Evolutionary conservation across 2,113 vertebrate species (phyloP).

Genomic region (Callaeas wilsoni): DNA sequence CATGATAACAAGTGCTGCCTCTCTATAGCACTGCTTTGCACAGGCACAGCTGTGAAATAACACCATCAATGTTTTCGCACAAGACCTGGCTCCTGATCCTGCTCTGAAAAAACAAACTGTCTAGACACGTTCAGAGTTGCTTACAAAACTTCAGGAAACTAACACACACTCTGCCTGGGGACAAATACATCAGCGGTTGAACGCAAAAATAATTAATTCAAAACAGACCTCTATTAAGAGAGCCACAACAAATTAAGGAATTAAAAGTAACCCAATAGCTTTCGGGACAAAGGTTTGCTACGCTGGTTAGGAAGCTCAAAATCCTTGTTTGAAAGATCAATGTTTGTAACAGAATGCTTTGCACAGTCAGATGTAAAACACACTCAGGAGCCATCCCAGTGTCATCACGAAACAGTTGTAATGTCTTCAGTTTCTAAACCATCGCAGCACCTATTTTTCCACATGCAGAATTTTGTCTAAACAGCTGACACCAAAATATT

Average conservation of each 20-base stretch:
- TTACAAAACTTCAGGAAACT: background rate
- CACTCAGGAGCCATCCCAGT: background rate
- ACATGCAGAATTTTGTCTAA: background rate
- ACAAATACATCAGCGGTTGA: background rate
- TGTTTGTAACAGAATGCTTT: background rate
- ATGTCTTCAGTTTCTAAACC: background rate
- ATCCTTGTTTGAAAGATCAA: background rate
- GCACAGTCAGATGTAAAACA: background rate
- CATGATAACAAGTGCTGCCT: background rate
- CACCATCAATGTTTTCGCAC: background rate
- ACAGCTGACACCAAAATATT: background rate
- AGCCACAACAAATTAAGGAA: background rate
- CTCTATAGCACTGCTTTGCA: background rate
- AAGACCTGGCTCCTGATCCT: background rate
- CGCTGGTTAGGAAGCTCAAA: background rate
- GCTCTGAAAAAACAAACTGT: background rate
- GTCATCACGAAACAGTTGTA: background rate
- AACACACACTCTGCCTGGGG: background rate
- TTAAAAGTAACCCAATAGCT: background rate
- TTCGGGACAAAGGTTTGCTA: background rate
- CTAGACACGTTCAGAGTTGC: background rate
- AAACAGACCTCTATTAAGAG: background rate
- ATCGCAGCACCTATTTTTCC: background rate
- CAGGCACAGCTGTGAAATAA: background rate
- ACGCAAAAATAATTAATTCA: background rate